Evolutionary conservation across 1,140 invertebrate genomes (phyloP).

Genomic region (Lethrus apterus): DNA sequence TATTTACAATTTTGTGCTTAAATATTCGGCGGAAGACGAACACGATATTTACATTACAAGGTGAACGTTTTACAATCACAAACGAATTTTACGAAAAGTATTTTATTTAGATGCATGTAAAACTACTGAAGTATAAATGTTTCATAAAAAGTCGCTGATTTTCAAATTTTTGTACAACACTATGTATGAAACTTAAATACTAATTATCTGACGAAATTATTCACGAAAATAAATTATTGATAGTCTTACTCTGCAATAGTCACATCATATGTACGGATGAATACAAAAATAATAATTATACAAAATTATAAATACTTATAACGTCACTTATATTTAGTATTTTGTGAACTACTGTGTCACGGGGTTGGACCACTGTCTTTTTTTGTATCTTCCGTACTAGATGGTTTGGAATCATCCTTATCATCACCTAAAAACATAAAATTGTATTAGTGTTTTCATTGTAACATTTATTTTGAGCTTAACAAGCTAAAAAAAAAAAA

Average conservation of each 20-base stretch:
- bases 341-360: constrained; percentile 40
- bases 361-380: constrained; percentile 50
- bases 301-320: constrained; percentile 9
- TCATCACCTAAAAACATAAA: constrained; percentile 46
- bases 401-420: constrained; percentile 54
- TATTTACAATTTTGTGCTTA: too few species aligned
- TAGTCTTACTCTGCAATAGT: too few species aligned
- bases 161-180: constrained; percentile 9
- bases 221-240: too few species aligned
- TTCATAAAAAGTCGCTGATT: background rate
- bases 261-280: constrained; percentile 8
- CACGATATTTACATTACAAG: too few species aligned
- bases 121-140: too few species aligned
- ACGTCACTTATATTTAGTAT: constrained; percentile 26
- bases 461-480: background rate
- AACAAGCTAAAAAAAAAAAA: background rate
- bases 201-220: too few species aligned
- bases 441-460: constrained; percentile 15
- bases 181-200: too few species aligned
- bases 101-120: too few species aligned
- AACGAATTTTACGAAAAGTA: too few species aligned
- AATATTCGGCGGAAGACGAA: too few species aligned
- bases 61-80: too few species aligned
- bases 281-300: constrained; percentile 12
- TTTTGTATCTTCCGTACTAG: constrained; percentile 53